Base-by-base conservation (phyloP, 1,140 invertebrate genomes). In the Chrysoperla carnea region DNA sequence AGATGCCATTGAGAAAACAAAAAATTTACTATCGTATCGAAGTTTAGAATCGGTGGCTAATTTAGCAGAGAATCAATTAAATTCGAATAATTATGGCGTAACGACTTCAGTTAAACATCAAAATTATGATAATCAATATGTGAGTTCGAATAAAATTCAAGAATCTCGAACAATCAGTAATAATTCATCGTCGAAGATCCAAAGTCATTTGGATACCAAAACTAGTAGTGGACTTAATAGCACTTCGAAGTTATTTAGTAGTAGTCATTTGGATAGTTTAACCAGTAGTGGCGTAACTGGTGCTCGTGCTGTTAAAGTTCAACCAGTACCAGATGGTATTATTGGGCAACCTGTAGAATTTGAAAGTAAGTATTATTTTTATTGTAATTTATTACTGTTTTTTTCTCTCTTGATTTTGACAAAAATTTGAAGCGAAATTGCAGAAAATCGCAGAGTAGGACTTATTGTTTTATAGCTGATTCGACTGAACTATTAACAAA, bases 341-440 rank as follows among this genome's bases (percentile, higher is more conserved):
- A 73, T 93, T 15, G 86, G 88, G 47, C 75, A 86, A 59, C 86
- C 86, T 36, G 87, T 95, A 8, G 84, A 90, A 62, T 97, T 97
- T 70, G 87, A 95, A 70, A 94, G 89, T 94, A 72, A 75, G 76
- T 67, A 43, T 29, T 4, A 4, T 33, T 12, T 12, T 33, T 33
- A 33, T 12, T 33, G 23, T 6, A 45, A 14, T 29, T 35, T 15
- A 17, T n/a, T n/a, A n/a, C n/a, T n/a, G n/a, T n/a, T n/a, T n/a
- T n/a, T n/a, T n/a, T n/a, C n/a, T n/a, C n/a, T n/a, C n/a, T n/a
- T n/a, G n/a, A n/a, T n/a, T n/a, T n/a, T n/a, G n/a, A n/a, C n/a
- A n/a, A n/a, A n/a, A n/a, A n/a, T n/a, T n/a, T n/a, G n/a, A n/a
- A n/a, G n/a, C n/a, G n/a, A n/a, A n/a, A n/a, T n/a, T n/a, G n/a